Evolutionary conservation across 2,113 vertebrate genomes (phyloP).

Genomic region (Tiliqua scincoides): DNA sequence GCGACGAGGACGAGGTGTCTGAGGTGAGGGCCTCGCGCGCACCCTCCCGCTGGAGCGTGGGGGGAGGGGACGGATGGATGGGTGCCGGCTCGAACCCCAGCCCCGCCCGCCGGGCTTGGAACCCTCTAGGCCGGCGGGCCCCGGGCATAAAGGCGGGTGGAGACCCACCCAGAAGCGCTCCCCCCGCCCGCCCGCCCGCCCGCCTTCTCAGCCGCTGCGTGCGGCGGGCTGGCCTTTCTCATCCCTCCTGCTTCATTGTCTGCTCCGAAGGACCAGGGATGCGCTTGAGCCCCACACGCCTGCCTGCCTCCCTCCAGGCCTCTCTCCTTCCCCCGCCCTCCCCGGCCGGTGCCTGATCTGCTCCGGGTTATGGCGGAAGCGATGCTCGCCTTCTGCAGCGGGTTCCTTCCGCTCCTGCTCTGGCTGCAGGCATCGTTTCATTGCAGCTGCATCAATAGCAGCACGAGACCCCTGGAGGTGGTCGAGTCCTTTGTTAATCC

Average conservation of each 20-base stretch:
- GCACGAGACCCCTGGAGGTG: background rate
- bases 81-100: background rate
- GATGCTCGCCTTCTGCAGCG: background rate
- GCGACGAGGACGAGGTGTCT: slow-evolving; percentile 97
- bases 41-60: background rate
- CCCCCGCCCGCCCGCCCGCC: background rate
- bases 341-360: background rate
- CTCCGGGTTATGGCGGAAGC: slow-evolving; percentile 6
- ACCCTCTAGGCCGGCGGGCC: background rate
- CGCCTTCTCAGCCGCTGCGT: background rate
- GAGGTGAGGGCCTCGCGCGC: slow-evolving; percentile 80
- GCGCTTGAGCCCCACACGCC: no score
- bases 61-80: background rate
- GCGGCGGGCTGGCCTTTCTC: background rate
- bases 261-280: background rate
- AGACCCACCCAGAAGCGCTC: background rate
- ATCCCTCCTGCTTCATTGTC: background rate
- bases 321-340: background rate
- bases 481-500: no score
- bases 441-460: background rate
- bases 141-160: background rate
- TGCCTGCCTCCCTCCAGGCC: background rate
- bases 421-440: background rate
- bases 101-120: background rate
- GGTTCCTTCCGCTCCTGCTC: background rate